A percentile compares a stretch with the other conserved stretches of the same genome.
Conservation (phyloP, 2,888 invertebrate species). For the Scaptomyza flava region DNA sequence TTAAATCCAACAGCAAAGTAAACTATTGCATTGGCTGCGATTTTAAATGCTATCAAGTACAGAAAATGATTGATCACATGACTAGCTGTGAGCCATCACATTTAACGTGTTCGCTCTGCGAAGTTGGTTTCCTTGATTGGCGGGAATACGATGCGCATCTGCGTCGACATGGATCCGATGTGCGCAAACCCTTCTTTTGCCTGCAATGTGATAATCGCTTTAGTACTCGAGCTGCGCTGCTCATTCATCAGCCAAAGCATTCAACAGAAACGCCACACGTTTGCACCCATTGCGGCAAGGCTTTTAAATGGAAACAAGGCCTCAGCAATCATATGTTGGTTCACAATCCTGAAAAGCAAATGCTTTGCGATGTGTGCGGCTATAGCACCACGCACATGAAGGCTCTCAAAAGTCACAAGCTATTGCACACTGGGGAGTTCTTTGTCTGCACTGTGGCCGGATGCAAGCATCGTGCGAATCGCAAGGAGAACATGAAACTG, state of each 20-base stretch:
- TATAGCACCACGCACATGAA: constrained; percentile 86
- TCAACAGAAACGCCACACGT: constrained; percentile 85
- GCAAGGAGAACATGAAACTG: constrained; percentile 86
- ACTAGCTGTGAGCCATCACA: constrained; percentile 78
- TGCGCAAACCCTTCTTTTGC: constrained; percentile 85
- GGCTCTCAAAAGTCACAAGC: constrained; percentile 85
- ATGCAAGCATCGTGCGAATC: constrained; percentile 85
- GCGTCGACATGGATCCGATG: constrained; percentile 82
- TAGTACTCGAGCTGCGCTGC: constrained; percentile 85
- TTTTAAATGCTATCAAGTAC: constrained; percentile 84
- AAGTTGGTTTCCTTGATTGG: constrained; percentile 81
- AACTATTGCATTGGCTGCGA: constrained; percentile 84
- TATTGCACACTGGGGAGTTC: constrained; percentile 85
- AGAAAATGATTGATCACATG: constrained; percentile 83
- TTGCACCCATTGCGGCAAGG: constrained; percentile 85
- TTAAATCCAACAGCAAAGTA: constrained; percentile 81
- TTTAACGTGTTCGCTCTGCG: constrained; percentile 81
- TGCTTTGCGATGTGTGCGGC: constrained; percentile 86
- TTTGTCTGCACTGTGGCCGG: constrained; percentile 85
- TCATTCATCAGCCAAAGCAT: constrained; percentile 86
- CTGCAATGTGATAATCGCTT: constrained; percentile 85
- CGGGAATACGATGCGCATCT: constrained; percentile 84
- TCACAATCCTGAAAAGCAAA: constrained; percentile 85
- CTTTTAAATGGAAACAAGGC: constrained; percentile 87
- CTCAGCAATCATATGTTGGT: constrained; percentile 86